Evolutionary conservation across 1,140 invertebrate species (phyloP).

Genomic region (Ectropis grisescens): DNA sequence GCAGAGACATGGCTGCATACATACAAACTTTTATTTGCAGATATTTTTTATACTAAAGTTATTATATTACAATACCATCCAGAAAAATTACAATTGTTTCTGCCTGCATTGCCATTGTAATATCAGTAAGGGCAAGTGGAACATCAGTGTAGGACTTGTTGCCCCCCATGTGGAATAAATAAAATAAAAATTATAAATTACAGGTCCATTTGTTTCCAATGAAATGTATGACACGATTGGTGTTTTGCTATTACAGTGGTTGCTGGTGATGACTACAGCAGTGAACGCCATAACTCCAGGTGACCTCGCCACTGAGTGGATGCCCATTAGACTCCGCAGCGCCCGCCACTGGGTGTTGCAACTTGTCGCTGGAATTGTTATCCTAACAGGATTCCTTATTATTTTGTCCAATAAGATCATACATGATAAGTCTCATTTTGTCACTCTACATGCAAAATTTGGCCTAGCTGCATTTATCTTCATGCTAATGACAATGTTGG

Average conservation of each 20-base stretch:
- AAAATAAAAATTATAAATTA: no score
- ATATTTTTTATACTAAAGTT: no score
- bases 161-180: no score
- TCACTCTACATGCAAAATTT: conserved; percentile 54
- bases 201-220: no score
- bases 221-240: no score
- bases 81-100: no score
- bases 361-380: conserved; percentile 30
- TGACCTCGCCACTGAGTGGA: conserved; percentile 62
- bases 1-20: no score
- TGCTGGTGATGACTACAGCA: conserved; percentile 58
- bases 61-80: no score
- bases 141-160: no score
- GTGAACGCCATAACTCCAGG: conserved; percentile 62
- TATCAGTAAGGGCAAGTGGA: no score
- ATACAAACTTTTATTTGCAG: no score
- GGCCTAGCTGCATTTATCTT: conserved; percentile 54
- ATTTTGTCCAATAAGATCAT: conserved; percentile 57
- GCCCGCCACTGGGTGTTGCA: conserved; percentile 64
- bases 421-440: conserved; percentile 42
- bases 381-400: conserved; percentile 44
- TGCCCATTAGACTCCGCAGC: conserved; percentile 56
- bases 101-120: no score
- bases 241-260: conserved; percentile 60
- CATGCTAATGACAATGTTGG: conserved; percentile 40